These are phyloP conservation scores for Terebella lapidaria DNA, from an alignment of 2,888 invertebrate species.

Conservation along the genomic window DNA sequence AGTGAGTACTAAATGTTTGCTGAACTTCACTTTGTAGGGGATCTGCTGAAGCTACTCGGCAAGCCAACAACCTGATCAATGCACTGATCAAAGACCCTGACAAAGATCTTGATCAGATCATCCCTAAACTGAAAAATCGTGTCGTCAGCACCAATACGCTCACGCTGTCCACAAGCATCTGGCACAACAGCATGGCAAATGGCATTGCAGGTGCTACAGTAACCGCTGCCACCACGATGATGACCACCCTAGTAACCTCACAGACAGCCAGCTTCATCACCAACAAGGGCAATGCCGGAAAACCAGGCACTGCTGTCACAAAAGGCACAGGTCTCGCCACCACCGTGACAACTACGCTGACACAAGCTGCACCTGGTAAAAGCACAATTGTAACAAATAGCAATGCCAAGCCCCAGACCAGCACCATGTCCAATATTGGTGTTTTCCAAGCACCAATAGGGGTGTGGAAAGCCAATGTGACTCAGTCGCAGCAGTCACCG, in stretches of 20 bases:
- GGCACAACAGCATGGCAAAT: conserved; percentile 27
- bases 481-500: too few species aligned
- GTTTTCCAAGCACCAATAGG: not conserved
- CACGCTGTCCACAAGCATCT: conserved; percentile 12
- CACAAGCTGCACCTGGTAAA: not conserved
- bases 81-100: conserved; percentile 93
- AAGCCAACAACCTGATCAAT: conserved; percentile 84
- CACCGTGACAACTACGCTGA: not conserved
- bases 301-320: not conserved
- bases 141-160: conserved; percentile 11
- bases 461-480: not conserved
- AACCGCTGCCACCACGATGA: not conserved
- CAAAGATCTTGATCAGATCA: conserved; percentile 43
- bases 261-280: not conserved
- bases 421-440: not conserved
- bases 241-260: not conserved
- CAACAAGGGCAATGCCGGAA: not conserved
- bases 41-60: conserved; percentile 83
- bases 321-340: not conserved
- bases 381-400: not conserved
- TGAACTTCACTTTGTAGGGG: conserved; percentile 77
- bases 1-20: too few species aligned
- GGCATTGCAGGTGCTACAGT: not conserved
- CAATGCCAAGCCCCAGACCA: not conserved
- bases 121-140: conserved; percentile 18